Conservation (phyloP, 2,888 invertebrate species). For the Cheilosia vernalis region DNA sequence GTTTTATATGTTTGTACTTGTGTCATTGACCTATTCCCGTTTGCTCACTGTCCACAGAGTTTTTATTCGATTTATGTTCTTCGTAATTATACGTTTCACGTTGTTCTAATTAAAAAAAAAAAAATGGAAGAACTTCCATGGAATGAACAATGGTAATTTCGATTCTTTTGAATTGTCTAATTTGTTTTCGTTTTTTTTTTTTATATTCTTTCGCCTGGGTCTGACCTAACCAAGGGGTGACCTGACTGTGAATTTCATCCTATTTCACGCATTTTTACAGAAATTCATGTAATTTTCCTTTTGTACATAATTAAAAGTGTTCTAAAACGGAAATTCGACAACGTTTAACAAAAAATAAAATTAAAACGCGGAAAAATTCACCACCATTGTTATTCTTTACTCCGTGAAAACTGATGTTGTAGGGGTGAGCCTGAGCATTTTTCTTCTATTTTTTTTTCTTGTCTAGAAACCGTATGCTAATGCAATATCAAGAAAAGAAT, state of each 20-base stretch:
- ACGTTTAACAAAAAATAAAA: constrained; percentile 76
- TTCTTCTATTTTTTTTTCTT: constrained; percentile 26
- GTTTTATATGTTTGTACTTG: too few species aligned
- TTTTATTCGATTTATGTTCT: constrained; percentile 39
- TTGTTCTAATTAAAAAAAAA: constrained; percentile 39
- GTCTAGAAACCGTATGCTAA: constrained; percentile 71
- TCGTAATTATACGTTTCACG: constrained; percentile 36
- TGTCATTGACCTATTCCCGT: too few species aligned
- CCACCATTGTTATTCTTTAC: constrained; percentile 44
- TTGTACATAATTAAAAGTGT: constrained; percentile 75
- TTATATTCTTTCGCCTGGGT: constrained; percentile 7
- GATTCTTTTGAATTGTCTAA: constrained; percentile 58
- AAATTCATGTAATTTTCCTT: constrained; percentile 73
- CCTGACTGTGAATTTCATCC: constrained; percentile 30
- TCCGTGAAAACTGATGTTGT: constrained; percentile 18
- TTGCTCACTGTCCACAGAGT: not conserved
- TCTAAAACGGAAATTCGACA: constrained; percentile 74
- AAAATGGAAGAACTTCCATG: constrained; percentile 6
- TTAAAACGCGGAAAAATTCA: constrained; percentile 75
- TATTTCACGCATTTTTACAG: constrained; percentile 72
- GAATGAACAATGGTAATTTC: constrained; percentile 56
- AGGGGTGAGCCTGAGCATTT: constrained; percentile 40
- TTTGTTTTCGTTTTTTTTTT: constrained; percentile 49
- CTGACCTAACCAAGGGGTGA: constrained; percentile 39
- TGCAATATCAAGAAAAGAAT: constrained; percentile 72